phyloP scores from a whole-genome alignment of 1,140 invertebrate species.

The Telenomus remus region DNA sequence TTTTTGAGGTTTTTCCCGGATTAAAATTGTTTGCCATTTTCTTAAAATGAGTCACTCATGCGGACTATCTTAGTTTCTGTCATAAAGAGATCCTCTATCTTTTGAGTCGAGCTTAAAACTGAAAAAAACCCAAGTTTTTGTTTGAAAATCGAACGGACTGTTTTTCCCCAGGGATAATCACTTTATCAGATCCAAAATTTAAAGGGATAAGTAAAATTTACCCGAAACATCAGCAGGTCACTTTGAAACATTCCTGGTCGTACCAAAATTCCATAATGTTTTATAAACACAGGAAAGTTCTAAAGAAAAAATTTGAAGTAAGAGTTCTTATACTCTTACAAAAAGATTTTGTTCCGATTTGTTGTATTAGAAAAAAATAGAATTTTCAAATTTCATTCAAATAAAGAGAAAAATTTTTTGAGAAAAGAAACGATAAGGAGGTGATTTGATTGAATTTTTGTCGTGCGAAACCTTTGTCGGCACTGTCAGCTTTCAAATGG shows the following conservation, averaged over 20 bases:
- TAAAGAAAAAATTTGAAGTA: no score
- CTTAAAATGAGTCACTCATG: background rate
- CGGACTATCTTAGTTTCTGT: background rate
- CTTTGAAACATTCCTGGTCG: background rate
- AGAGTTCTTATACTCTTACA: no score
- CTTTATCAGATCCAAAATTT: background rate
- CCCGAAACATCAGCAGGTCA: no score
- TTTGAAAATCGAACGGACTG: background rate
- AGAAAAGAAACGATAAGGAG: background rate
- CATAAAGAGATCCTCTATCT: background rate
- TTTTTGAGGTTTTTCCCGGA: constrained; percentile 1
- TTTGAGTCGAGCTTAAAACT: no score
- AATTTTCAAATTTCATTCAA: no score
- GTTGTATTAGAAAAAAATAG: no score
- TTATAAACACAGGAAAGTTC: no score
- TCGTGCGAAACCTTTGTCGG: background rate
- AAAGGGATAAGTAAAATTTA: no score
- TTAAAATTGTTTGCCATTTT: background rate
- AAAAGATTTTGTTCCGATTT: no score
- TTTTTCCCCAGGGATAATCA: background rate
- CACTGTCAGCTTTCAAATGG: background rate
- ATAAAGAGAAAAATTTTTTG: no score
- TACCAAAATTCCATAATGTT: background rate
- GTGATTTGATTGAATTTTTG: background rate
- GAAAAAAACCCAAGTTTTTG: background rate